Conservation (phyloP, 2,797 vertebrate genomes). For the Chanos chanos region DNA sequence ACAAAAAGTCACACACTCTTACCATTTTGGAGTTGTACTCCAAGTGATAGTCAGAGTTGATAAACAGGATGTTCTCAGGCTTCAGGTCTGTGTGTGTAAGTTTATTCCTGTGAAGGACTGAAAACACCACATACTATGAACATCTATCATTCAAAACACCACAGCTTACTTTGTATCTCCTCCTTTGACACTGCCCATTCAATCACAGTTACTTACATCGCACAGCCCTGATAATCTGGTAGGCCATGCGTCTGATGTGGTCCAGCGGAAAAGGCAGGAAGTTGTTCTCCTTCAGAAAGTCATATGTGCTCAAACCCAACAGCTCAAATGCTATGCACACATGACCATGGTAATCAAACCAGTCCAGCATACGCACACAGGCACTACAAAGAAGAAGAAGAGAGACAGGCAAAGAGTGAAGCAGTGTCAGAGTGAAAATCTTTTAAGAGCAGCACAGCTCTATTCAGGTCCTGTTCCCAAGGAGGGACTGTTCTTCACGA, state of each 20-base stretch:
- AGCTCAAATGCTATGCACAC: conserved; percentile 92
- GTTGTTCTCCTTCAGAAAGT: conserved; percentile 85
- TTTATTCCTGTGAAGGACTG: conserved; percentile 92
- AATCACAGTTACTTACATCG: conserved; percentile 79
- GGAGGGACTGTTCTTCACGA: too few relatives aligned
- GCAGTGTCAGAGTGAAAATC: too few relatives aligned
- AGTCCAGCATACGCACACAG: conserved; percentile 91
- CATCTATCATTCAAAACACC: background rate
- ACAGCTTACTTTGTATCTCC: too few relatives aligned
- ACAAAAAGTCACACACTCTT: conserved; percentile 31
- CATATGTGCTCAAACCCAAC: conserved; percentile 88
- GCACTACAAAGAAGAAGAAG: conserved; percentile 62
- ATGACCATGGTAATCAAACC: conserved; percentile 89
- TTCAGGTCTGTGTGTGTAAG: conserved; percentile 96
- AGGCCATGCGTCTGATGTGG: conserved; percentile 89
- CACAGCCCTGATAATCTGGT: conserved; percentile 89
- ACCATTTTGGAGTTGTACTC: conserved; percentile 78
- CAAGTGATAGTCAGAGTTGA: conserved; percentile 81
- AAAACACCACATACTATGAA: conserved; percentile 34
- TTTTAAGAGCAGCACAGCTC: too few relatives aligned
- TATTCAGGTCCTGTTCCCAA: too few relatives aligned
- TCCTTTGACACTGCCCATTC: fast-evolving
- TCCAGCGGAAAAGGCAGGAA: conserved; percentile 87
- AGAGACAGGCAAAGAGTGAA: background rate
- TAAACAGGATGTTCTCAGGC: conserved; percentile 94